Base-by-base conservation (phyloP, 2,797 vertebrate species). In the Threskiornis aethiopicus region DNA sequence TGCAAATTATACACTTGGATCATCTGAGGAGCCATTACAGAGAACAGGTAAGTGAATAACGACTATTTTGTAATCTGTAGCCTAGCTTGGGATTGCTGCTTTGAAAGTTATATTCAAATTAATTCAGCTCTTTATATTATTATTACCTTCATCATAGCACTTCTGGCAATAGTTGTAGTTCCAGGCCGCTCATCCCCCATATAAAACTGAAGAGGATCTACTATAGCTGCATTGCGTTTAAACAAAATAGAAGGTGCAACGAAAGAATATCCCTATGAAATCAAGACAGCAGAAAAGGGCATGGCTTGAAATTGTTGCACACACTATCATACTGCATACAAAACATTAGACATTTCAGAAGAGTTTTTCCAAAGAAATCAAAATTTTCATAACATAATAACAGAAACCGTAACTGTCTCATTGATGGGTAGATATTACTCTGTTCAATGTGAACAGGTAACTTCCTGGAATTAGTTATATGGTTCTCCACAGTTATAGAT, bases 171-270 rank as follows among this genome's bases (percentile, higher is more conserved):
- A 37, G 98, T 99, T 35, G 99, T 98, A 37, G 98, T 97, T 70
- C 99, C 99, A 17, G 99, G 99, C 69, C 99, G 99, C 76, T 99
- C 99, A 13, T 98, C 98, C 66, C 97, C 98, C 69, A 98, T 93
- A 71, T 99, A 99, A 97, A 99, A 98, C 98, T 99, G 99, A 85
- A 99, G 97, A 28, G 98, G 98, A 93, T 99, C 99, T 61, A 99
- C 98, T 97, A 99, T 99, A 94, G 99, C 99, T 66, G 98, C 99
- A 61, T 99, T 99, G 94, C 99, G 99, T 98, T 99, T 99, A 97
- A 99, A 99, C 78, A 99, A 98, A 95, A 99, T 99, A 91, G 99
- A 99, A 59, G 99, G 99, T 81, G 99, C 99, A 97, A 99, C 99
- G 83, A 99, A 99, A 81, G 99, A 99, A 97, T 99, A 99, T 75